Evolutionary conservation across 1,140 invertebrate species (phyloP), one percentile per base, ranked within the genome.

Genomic region (Drosophila nasuta): DNA sequence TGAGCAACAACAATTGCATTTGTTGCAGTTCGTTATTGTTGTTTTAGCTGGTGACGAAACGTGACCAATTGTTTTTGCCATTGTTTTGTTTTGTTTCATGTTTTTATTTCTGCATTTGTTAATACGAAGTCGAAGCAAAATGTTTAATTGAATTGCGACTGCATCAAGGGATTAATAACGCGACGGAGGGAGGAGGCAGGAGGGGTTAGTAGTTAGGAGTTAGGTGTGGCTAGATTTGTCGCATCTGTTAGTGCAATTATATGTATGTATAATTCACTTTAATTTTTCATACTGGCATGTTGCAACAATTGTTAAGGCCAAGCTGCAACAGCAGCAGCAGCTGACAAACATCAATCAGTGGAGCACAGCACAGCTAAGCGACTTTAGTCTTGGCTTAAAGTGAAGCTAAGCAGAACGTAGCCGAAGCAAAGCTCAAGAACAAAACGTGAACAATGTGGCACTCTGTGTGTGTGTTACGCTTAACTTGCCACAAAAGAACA

Each of bases 321-420:
- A 68, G 63, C 77, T 25, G 20, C 20, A 25, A 25, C 58, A 49
- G 51, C 54, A 59, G 51, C 54, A 59, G 54, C 77, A 88, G 83
- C 83, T 87, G 83, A 87, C 83, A 87, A 88, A 88, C 83, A 87
- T 87, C 83, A 87, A 88, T 87, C 83, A 87, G 81, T 41, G 49
- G 71, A 38, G 62, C 60, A 51, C 41, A 60, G 15, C 41, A 48
- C 54, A 60, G 60, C 28, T 49, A 46, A 33, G 20, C 20, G 20
- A 25, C 3, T 25, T 25, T 25, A 25, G 13, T 30, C 51, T 54
- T 54, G 25, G 51, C 51, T 28, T 45, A 67, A 71, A 85, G 82
- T 73, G 75, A 76, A 86, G 75, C 82, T 87, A 78, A 88, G 83
- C 83, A 88, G 85, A 88, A 88, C 85, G 81, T 66, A 79, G 68